Conservation (phyloP, 2,113 vertebrate species). For the Ochotona princeps region DNA sequence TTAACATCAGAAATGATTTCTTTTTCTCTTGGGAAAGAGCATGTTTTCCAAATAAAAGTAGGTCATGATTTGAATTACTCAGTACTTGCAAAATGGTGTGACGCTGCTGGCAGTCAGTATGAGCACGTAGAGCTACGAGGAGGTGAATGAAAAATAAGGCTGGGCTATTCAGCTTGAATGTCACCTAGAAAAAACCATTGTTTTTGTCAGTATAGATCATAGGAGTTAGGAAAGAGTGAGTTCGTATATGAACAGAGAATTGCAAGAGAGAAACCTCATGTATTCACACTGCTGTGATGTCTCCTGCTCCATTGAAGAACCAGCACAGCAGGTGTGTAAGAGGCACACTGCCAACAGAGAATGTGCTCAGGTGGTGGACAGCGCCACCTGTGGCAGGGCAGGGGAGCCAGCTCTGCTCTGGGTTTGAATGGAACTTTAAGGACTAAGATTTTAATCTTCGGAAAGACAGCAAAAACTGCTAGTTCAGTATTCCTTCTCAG, state of each 20-base stretch:
- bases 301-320: not conserved
- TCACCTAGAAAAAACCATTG: not conserved
- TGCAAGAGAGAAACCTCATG: not conserved
- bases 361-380: not conserved
- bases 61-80: conserved; percentile 22
- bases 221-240: not conserved
- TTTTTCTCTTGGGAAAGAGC: not conserved
- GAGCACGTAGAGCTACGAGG: not conserved
- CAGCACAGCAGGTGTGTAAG: not conserved
- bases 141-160: not conserved
- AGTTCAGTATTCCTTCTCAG: not conserved
- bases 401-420: not conserved
- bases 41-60: not conserved
- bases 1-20: conserved; percentile 17
- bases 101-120: not conserved
- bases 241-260: not conserved
- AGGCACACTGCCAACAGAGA: too few relatives aligned
- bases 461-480: not conserved
- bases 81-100: not conserved
- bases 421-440: not conserved
- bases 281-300: not conserved
- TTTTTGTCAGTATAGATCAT: not conserved
- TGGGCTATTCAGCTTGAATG: not conserved
- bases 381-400: not conserved
- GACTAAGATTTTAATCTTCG: not conserved